Percentiles rank a stretch among this genome's conserved stretches.
Evolutionary conservation across 1,140 invertebrate species (phyloP).

Genomic region (Drosophila tsacasi): DNA sequence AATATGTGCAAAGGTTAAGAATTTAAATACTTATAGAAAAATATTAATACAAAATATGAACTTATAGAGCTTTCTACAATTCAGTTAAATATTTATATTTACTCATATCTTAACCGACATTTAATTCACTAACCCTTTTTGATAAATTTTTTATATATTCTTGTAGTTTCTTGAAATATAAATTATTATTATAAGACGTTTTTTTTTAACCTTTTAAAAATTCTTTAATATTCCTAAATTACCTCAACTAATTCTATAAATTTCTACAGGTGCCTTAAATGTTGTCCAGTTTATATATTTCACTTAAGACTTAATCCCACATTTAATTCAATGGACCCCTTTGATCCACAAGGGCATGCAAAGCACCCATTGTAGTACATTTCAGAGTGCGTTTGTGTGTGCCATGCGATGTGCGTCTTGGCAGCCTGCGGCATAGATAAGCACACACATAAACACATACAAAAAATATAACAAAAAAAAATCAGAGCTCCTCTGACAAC

Average conservation of each 20-base stretch:
- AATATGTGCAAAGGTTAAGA: no score
- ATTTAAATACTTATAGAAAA: no score
- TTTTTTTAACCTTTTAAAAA: background rate
- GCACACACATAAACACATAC: constrained; percentile 9
- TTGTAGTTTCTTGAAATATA: no score
- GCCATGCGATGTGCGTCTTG: constrained; percentile 42
- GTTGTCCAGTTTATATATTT: background rate
- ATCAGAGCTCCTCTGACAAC: constrained; percentile 30
- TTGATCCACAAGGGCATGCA: constrained; percentile 15
- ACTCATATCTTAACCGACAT: no score
- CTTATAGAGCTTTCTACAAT: no score
- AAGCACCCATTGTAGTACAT: constrained; percentile 6
- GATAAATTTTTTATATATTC: background rate
- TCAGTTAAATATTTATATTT: no score
- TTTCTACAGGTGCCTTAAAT: no score
- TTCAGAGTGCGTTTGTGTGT: constrained; percentile 8
- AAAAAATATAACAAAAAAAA: background rate
- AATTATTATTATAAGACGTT: no score
- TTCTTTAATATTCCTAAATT: background rate
- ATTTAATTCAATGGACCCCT: constrained; percentile 9
- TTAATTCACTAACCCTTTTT: no score
- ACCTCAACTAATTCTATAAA: no score
- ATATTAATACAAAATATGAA: no score
- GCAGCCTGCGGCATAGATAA: constrained; percentile 55
- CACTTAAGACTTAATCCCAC: background rate